Conservation (phyloP, 2,888 invertebrate genomes). For the Ceriagrion tenellum region DNA sequence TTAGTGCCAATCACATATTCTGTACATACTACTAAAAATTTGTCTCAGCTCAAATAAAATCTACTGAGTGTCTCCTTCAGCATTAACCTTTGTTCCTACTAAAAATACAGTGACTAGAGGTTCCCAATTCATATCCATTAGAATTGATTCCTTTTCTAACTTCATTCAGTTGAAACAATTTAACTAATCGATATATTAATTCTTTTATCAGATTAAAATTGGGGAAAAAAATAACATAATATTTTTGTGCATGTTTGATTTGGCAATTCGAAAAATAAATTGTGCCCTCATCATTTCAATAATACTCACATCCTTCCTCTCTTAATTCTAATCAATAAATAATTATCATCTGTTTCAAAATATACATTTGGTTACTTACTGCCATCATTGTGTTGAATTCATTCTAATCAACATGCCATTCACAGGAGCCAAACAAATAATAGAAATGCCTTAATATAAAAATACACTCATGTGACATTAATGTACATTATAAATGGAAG, state of each 20-base stretch:
- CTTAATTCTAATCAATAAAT: constrained; percentile 13
- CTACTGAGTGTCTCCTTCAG: neutral
- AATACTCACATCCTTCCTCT: neutral
- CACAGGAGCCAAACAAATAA: constrained; percentile 35
- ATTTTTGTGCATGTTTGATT: constrained; percentile 7
- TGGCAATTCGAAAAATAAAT: constrained; percentile 21
- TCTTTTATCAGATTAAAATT: neutral
- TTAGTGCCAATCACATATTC: neutral
- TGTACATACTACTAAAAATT: neutral
- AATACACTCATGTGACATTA: constrained; percentile 41
- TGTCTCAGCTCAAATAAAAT: neutral
- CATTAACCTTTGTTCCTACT: neutral
- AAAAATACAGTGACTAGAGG: constrained; percentile 13
- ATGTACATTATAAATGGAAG: constrained; percentile 29
- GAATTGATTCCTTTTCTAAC: neutral
- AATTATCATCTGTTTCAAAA: constrained; percentile 36
- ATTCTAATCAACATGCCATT: neutral
- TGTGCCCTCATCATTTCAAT: neutral
- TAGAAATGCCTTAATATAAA: constrained; percentile 44
- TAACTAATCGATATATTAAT: neutral
- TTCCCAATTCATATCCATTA: neutral
- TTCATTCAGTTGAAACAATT: neutral
- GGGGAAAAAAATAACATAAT: neutral
- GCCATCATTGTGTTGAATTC: constrained; percentile 15
- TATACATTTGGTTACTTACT: constrained; percentile 21